A percentile compares a stretch with the other conserved stretches of the same genome.
phyloP scores from a whole-genome alignment of 2,888 invertebrate species.

The Amiota minor region DNA sequence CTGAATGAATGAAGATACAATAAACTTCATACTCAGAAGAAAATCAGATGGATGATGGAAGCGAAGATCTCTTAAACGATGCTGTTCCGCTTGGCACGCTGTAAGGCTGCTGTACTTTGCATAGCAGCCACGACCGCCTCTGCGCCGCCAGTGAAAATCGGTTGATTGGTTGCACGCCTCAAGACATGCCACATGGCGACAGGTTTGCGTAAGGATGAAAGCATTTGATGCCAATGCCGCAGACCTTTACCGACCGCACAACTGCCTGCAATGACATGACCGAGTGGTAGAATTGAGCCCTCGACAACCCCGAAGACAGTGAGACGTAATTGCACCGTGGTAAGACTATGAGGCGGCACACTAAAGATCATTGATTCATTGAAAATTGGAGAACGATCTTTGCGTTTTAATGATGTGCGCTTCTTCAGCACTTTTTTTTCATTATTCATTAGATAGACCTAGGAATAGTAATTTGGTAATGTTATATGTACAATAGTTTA shows the following conservation, averaged over 20 bases:
- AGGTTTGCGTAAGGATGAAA: slow-evolving; percentile 84
- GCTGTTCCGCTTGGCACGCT: slow-evolving; percentile 66
- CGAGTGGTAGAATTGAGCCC: slow-evolving; percentile 78
- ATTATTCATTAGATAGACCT: slow-evolving; percentile 86
- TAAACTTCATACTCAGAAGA: too few relatives aligned
- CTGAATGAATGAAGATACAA: too few relatives aligned
- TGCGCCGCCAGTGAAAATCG: slow-evolving; percentile 67
- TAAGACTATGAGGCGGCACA: slow-evolving; percentile 80
- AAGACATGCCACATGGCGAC: slow-evolving; percentile 90
- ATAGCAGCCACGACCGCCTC: slow-evolving; percentile 69
- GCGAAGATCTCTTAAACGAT: slow-evolving; percentile 54
- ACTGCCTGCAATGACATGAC: slow-evolving; percentile 86
- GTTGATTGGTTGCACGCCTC: slow-evolving; percentile 72
- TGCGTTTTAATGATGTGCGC: slow-evolving; percentile 83
- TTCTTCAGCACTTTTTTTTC: slow-evolving; percentile 88
- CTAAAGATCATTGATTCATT: slow-evolving; percentile 90
- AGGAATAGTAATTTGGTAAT: slow-evolving; percentile 37
- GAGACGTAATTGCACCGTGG: slow-evolving; percentile 84
- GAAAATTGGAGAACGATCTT: slow-evolving; percentile 84
- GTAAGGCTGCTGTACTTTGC: slow-evolving; percentile 60
- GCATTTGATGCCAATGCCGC: slow-evolving; percentile 89
- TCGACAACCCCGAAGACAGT: slow-evolving; percentile 75
- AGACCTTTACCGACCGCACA: slow-evolving; percentile 82
- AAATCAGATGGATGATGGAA: too few relatives aligned
- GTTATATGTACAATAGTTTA: not conserved